phyloP scores from a whole-genome alignment of 1,140 invertebrate species.

The Sinonovacula constricta region DNA sequence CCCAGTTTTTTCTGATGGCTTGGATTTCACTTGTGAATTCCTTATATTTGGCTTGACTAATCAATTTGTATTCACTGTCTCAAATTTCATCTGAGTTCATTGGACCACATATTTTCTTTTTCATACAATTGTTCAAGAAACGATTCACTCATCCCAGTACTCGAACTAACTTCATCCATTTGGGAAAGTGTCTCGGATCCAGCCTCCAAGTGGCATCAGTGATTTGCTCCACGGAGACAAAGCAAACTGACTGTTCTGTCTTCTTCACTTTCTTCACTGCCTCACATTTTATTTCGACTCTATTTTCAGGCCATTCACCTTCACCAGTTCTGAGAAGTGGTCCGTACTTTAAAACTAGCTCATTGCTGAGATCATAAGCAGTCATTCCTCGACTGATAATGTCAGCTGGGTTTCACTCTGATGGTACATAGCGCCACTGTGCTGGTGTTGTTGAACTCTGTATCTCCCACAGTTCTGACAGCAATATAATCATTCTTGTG shows the following conservation, averaged over 20 bases:
- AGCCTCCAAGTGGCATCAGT: neutral
- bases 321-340: slow-evolving; percentile 6
- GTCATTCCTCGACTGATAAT: no score
- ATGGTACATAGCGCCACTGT: no score
- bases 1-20: no score
- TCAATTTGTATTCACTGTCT: neutral
- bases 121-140: slow-evolving; percentile 5
- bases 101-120: no score
- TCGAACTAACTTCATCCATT: neutral
- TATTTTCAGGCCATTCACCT: no score
- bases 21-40: neutral
- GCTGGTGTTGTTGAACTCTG: no score
- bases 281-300: neutral
- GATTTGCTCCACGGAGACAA: no score
- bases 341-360: slow-evolving; percentile 20
- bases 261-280: slow-evolving; percentile 1
- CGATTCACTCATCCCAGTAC: neutral
- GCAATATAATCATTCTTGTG: neutral
- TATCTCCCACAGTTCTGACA: slow-evolving; percentile 12
- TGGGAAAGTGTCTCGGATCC: neutral
- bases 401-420: no score
- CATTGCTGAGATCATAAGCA: no score
- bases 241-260: neutral
- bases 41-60: neutral
- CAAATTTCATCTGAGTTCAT: no score